A percentile compares a stretch with the other conserved stretches of the same genome.
Evolutionary conservation across 2,797 vertebrate species (phyloP).

Genomic region (Halcyon smyrnensis): DNA sequence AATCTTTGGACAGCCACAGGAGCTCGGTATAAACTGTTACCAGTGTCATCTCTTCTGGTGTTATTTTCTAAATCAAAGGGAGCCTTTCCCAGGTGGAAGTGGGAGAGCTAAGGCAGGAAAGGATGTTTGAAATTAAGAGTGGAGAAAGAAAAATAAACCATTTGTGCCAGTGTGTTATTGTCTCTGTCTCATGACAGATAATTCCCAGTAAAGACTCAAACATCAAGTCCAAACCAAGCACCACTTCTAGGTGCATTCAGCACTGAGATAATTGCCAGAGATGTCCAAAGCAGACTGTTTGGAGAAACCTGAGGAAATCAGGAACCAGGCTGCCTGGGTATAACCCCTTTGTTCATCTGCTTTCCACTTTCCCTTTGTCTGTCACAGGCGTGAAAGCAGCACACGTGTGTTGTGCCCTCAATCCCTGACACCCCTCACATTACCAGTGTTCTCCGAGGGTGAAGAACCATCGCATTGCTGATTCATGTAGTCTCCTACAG

Average conservation of each 20-base stretch:
- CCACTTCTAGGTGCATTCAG: not conserved
- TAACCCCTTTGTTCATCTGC: not conserved
- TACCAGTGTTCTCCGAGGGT: accelerated
- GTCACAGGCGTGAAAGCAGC: accelerated
- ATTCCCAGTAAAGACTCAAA: not conserved
- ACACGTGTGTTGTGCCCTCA: accelerated
- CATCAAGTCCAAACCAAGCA: not conserved
- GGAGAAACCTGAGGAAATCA: not conserved
- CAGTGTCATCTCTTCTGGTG: not conserved
- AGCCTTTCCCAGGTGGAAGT: not conserved
- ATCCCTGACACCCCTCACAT: accelerated
- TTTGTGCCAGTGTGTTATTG: not conserved
- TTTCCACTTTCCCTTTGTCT: not conserved
- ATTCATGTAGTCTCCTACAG: not conserved
- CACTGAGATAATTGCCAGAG: not conserved
- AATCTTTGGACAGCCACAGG: not conserved
- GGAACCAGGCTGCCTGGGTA: not conserved
- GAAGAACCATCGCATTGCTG: accelerated
- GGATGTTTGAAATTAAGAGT: not conserved
- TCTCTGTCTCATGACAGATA: not conserved
- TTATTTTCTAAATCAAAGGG: not conserved
- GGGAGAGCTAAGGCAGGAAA: not conserved
- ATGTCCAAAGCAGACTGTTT: not conserved
- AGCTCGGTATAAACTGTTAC: not conserved
- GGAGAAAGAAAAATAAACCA: not conserved